Base-by-base conservation (phyloP, 2,888 invertebrate genomes). In the Ochropacha duplaris region DNA sequence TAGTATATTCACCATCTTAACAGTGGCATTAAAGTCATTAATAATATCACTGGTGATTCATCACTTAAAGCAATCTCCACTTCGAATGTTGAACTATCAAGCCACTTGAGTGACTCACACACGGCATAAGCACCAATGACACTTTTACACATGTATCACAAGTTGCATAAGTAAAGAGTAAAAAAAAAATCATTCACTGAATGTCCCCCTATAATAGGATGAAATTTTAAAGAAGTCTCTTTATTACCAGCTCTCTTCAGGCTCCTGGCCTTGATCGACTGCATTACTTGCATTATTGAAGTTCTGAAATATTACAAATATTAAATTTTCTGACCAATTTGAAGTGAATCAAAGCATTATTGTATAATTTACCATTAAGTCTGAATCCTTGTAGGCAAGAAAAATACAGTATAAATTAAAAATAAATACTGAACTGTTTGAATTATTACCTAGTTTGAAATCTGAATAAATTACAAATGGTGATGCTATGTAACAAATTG, bases 191-290 rank as follows among this genome's bases (percentile, higher is more conserved):
- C 57, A 60, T 62, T 69, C 64, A 71, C 65, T 66, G 68, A 71
- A 64, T 69, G 62, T 66, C 56, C 58, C 60, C 58, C 54, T 54
- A 66, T n/a, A 58, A 26, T 4, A 64, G 58, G 51, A 71, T 19
- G 12, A 44, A 44, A 72, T 68, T 74, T 69, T 80, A 71, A 80
- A 78, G 71, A 71, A 69, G 78, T 78, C 72, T 58, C 62, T 64
- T 31, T 59, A 68, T 74, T 93, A 94, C 94, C 94, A 95, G 26
- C 88, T 89, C 65, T 94, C 94, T 8, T 94, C 94, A 0, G 91
- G 92, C 67, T 94, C 94, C 44, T 86, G 81, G 14, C 88, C 88
- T 58, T 81, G 83, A 5, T 78, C 80, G 0, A 62, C 80, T 4
- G 68, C 75, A 0, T 86, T 61, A 28, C 71, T 65, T 2, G 83